A percentile compares a stretch with the other conserved stretches of the same genome.
phyloP scores from a whole-genome alignment of 2,113 vertebrate genomes.

The Myodes glareolus region DNA sequence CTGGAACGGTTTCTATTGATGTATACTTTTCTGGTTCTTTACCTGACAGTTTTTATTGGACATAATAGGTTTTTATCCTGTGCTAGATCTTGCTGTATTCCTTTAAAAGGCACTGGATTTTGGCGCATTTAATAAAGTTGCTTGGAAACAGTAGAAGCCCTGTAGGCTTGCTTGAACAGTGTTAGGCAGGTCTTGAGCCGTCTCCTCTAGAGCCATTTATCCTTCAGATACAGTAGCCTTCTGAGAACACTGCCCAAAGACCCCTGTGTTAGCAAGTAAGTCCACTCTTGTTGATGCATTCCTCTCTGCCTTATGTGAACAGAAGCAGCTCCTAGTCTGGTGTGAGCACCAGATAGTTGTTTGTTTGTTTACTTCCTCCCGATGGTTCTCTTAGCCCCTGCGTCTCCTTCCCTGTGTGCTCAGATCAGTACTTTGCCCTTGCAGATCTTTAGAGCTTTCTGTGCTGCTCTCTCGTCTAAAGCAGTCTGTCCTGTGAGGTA shows the following conservation, averaged over 20 bases:
- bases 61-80: not conserved
- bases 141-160: not conserved
- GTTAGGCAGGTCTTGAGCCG: not conserved
- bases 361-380: not conserved
- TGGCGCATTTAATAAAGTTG: not conserved
- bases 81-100: conserved; percentile 10
- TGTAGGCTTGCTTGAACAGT: not conserved
- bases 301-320: not conserved
- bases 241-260: not conserved
- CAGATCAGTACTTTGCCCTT: not conserved
- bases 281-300: not conserved
- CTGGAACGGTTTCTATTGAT: not conserved
- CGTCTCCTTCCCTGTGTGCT: not conserved
- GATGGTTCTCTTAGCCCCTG: not conserved
- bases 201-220: not conserved
- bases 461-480: not conserved
- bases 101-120: conserved; percentile 19
- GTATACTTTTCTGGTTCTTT: conserved; percentile 46
- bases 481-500: not conserved
- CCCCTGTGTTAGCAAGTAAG: not conserved
- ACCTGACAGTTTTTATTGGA: not conserved
- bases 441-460: not conserved
- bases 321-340: not conserved
- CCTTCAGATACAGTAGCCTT: not conserved
- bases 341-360: not conserved